Conservation (phyloP, 2,113 vertebrate species). For the Cyphomyrus plagiostoma region DNA sequence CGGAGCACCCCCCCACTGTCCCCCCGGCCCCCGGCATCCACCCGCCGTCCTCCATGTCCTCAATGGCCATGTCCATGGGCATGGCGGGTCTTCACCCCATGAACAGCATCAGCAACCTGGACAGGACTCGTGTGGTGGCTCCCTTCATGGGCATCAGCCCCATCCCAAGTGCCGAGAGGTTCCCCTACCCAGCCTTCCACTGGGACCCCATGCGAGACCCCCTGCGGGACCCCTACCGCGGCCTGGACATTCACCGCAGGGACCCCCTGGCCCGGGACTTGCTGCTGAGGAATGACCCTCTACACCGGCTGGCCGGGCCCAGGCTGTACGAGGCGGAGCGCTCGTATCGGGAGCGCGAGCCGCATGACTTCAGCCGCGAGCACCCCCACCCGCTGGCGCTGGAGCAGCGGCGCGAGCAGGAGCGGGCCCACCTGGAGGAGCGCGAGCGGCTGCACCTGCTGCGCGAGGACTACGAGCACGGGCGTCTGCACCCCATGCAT, state of each 20-base stretch:
- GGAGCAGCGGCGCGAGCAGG: constrained; percentile 84
- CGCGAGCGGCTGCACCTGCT: constrained; percentile 84
- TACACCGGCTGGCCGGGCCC: constrained; percentile 76
- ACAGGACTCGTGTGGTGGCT: constrained; percentile 91
- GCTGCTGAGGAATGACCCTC: constrained; percentile 79
- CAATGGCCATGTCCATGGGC: constrained; percentile 78
- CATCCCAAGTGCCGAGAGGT: constrained; percentile 87
- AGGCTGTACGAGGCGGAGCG: constrained; percentile 84
- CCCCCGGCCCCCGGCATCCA: constrained; percentile 66
- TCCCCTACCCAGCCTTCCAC: constrained; percentile 90
- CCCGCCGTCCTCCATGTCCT: constrained; percentile 67
- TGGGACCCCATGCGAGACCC: constrained; percentile 92
- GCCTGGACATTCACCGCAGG: constrained; percentile 80
- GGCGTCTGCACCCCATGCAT: constrained; percentile 80
- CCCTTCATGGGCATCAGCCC: constrained; percentile 96
- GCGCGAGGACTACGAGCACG: constrained; percentile 86
- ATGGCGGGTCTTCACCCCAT: constrained; percentile 84
- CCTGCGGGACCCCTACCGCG: constrained; percentile 80
- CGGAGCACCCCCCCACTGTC: constrained; percentile 63
- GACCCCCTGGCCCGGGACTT: constrained; percentile 73
- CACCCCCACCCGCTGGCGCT: constrained; percentile 71
- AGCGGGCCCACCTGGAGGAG: constrained; percentile 80
- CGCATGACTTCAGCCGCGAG: constrained; percentile 85
- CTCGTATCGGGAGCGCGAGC: constrained; percentile 86
- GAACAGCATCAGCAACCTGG: constrained; percentile 80